These are phyloP conservation scores for Stichopus horrens DNA, from an alignment of 53 echinoderm and acorn worm species.

Conservation along the genomic window DNA sequence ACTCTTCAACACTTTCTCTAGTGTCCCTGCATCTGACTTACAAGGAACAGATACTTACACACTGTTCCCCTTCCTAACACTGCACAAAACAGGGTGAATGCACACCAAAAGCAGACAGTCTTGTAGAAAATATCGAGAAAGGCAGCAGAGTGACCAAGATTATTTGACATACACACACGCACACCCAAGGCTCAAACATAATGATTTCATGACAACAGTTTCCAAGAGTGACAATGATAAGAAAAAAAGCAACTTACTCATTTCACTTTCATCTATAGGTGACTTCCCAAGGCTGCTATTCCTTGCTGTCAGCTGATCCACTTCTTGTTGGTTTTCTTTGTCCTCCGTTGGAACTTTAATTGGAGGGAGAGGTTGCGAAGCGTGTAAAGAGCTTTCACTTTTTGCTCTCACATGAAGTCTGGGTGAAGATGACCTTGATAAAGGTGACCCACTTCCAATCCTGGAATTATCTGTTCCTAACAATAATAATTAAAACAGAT, in stretches of 20 bases:
- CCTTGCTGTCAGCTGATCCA: not conserved
- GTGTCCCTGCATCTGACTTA: too few species aligned
- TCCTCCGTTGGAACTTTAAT: slow-evolving; percentile 79
- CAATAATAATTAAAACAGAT: slow-evolving; percentile 29
- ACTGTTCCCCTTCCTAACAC: too few species aligned
- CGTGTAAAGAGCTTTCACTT: slow-evolving; percentile 70
- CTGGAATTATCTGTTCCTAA: slow-evolving; percentile 50
- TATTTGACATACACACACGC: too few species aligned
- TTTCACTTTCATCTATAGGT: not conserved
- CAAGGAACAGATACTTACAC: too few species aligned
- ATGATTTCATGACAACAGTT: too few species aligned
- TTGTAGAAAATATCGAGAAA: too few species aligned
- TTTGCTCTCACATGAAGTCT: slow-evolving; percentile 63
- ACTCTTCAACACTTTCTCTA: too few species aligned
- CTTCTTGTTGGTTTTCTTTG: not conserved
- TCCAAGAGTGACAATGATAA: not conserved
- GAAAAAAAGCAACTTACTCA: not conserved
- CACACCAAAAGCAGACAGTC: too few species aligned
- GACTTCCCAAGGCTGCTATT: not conserved
- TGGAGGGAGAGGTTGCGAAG: slow-evolving; percentile 84
- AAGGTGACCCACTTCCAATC: slow-evolving; percentile 51
- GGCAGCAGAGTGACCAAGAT: too few species aligned
- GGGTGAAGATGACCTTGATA: slow-evolving; percentile 52
- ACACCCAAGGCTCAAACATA: too few species aligned
- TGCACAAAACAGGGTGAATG: too few species aligned